Conservation (phyloP, 2,888 invertebrate species). For the Oxycera nigricornis region DNA sequence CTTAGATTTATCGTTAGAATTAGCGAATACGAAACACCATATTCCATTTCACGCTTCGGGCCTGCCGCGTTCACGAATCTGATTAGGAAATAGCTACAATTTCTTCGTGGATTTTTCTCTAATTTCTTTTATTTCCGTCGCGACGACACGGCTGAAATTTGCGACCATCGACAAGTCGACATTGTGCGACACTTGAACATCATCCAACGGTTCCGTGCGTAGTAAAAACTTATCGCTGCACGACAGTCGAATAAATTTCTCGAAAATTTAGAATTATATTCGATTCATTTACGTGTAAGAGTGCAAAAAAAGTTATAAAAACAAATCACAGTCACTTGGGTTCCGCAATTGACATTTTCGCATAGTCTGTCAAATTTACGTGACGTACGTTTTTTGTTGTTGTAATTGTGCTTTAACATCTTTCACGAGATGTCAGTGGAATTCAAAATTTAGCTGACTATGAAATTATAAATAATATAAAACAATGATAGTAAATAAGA, state of each 20-base stretch:
- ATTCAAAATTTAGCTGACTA: too few species aligned
- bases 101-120: not conserved
- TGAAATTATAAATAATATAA: too few species aligned
- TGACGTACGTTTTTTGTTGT: too few species aligned
- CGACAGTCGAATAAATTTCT: not conserved
- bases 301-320: constrained; percentile 1
- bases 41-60: constrained; percentile 47
- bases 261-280: not conserved
- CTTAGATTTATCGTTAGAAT: constrained; percentile 59
- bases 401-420: too few species aligned
- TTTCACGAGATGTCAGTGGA: too few species aligned
- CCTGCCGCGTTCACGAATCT: not conserved
- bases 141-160: constrained; percentile 33
- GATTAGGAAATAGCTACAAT: not conserved
- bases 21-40: constrained; percentile 52
- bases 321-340: constrained; percentile 27
- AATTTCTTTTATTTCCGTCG: constrained; percentile 28
- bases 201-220: not conserved
- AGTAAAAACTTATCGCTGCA: not conserved
- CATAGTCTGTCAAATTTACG: constrained; percentile 1
- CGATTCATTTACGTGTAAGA: constrained; percentile 6
- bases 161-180: constrained; percentile 24
- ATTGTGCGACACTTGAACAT: constrained; percentile 24
- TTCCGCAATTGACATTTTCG: constrained; percentile 20
- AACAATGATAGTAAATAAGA: too few species aligned